Evolutionary conservation across 2,113 vertebrate genomes (phyloP).

Genomic region (Felis catus): F.catus_Fca126_mat1.0 CM031412.1:127594501-127595000

Average conservation of each 20-base stretch:
- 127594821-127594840: not conserved
- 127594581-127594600: conserved; percentile 36
- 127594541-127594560: not conserved
- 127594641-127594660: not conserved
- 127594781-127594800: not conserved
- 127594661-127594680: conserved; percentile 39
- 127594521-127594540: not conserved
- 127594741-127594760: not conserved
- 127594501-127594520: conserved; percentile 7
- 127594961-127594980: not conserved
- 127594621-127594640: not conserved
- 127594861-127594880: not conserved
- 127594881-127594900: not conserved
- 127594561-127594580: conserved; percentile 40
- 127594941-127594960: not conserved
- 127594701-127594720: conserved; percentile 40
- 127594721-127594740: conserved; percentile 37
- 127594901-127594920: not conserved
- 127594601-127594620: conserved; percentile 35
- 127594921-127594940: not conserved
- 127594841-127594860: not conserved
- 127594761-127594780: not conserved
- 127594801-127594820: not conserved
- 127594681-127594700: conserved; percentile 24
- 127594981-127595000: not conserved